Percentiles rank a stretch among this genome's conserved stretches.
phyloP scores from a whole-genome alignment of 2,113 vertebrate genomes.

The Zeus faber region DNA sequence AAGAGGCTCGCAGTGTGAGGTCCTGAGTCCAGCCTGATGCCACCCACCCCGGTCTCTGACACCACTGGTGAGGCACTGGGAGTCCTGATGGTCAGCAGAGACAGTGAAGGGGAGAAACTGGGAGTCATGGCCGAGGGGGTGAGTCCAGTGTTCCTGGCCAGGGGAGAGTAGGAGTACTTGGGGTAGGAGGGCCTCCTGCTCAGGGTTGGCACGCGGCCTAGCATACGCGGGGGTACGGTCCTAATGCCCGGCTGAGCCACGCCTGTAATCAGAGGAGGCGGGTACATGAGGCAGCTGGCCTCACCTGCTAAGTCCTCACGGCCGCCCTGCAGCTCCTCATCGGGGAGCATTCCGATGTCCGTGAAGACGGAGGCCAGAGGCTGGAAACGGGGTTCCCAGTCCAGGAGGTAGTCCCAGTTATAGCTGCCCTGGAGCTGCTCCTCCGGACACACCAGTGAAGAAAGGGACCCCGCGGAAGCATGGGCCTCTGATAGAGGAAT shows the following conservation, averaged over 20 bases:
- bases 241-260: slow-evolving; percentile 85
- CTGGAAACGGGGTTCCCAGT: slow-evolving; percentile 86
- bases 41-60: slow-evolving; percentile 66
- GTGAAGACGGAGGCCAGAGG: slow-evolving; percentile 84
- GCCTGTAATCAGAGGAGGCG: slow-evolving; percentile 87
- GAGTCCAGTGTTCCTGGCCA: slow-evolving; percentile 66
- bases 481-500: slow-evolving; percentile 53
- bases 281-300: slow-evolving; percentile 74
- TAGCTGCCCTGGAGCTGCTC: slow-evolving; percentile 61
- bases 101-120: slow-evolving; percentile 84
- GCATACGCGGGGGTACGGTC: slow-evolving; percentile 81
- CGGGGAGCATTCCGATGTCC: slow-evolving; percentile 84
- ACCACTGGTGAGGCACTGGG: slow-evolving; percentile 76
- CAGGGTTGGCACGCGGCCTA: slow-evolving; percentile 34
- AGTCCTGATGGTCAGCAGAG: slow-evolving; percentile 77
- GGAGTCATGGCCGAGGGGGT: slow-evolving; percentile 78
- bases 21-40: slow-evolving; percentile 55
- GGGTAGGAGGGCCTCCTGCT: slow-evolving; percentile 61
- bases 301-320: slow-evolving; percentile 64
- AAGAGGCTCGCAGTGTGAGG: slow-evolving; percentile 62
- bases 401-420: slow-evolving; percentile 79
- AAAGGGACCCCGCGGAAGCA: slow-evolving; percentile 55
- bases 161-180: slow-evolving; percentile 69
- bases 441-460: slow-evolving; percentile 57
- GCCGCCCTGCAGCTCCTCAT: slow-evolving; percentile 72